Percentiles rank a stretch among this genome's conserved stretches.
These are phyloP conservation scores for Cosmia trapezina DNA, from an alignment of 2,888 invertebrate genomes.

Conservation along the genomic window DNA sequence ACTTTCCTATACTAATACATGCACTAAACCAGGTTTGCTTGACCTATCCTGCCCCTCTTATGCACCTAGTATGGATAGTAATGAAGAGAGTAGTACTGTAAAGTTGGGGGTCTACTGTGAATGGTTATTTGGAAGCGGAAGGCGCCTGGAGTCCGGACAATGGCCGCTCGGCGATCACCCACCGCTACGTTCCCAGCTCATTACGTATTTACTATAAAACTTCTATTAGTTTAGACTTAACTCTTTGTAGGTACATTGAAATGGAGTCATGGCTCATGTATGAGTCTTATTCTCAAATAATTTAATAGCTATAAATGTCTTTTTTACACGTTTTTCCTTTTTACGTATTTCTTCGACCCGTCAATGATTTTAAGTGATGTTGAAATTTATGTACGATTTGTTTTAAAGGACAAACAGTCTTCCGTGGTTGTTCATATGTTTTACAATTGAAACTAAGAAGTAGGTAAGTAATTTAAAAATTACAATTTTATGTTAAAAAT, in stretches of 20 bases:
- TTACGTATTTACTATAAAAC: conserved; percentile 87
- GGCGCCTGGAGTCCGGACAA: conserved; percentile 86
- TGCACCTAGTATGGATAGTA: conserved; percentile 66
- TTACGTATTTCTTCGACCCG: neutral
- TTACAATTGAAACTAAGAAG: conserved; percentile 28
- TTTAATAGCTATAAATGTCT: neutral
- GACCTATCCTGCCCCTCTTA: conserved; percentile 73
- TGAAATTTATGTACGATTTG: conserved; percentile 28
- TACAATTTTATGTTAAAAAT: neutral
- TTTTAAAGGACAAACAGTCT: conserved; percentile 9
- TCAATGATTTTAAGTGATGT: conserved; percentile 28
- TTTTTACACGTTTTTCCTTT: neutral
- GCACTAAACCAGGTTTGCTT: conserved; percentile 71
- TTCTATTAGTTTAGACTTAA: conserved; percentile 77
- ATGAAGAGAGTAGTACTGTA: conserved; percentile 73
- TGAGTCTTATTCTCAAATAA: conserved; percentile 1
- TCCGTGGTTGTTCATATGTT: conserved; percentile 33
- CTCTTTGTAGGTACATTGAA: conserved; percentile 27
- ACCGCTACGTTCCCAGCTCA: conserved; percentile 87
- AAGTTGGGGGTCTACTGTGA: conserved; percentile 75
- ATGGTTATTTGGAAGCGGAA: conserved; percentile 83
- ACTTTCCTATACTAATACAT: conserved; percentile 86
- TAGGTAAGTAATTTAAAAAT: neutral
- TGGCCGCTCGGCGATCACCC: conserved; percentile 85
- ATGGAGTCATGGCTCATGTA: neutral